phyloP scores from a whole-genome alignment of 2,888 invertebrate genomes.

The Drosophila fulvimacula region DNA sequence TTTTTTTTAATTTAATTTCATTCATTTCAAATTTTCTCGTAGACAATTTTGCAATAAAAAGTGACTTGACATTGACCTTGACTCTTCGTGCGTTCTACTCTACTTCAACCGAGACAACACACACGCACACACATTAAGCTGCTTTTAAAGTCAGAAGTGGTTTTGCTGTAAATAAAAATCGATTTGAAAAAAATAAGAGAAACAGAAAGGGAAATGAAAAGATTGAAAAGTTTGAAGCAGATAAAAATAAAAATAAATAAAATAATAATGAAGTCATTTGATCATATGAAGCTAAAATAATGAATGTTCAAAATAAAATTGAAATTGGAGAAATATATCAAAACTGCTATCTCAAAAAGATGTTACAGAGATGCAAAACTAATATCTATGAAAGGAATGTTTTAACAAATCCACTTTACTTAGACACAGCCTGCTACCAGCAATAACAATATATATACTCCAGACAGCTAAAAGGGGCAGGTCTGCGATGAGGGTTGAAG shows the following conservation, averaged over 20 bases:
- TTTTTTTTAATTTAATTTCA: too few relatives aligned
- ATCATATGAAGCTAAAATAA: neutral
- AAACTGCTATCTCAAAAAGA: neutral
- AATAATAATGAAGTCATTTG: neutral
- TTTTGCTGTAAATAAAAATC: slow-evolving; percentile 49
- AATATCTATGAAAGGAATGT: neutral
- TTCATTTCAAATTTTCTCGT: slow-evolving; percentile 35
- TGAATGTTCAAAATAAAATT: too few relatives aligned
- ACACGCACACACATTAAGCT: slow-evolving; percentile 28
- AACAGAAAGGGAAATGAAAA: too few relatives aligned
- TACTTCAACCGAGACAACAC: slow-evolving; percentile 44
- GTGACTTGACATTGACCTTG: slow-evolving; percentile 61
- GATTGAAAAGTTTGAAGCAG: too few relatives aligned
- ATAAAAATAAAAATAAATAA: neutral
- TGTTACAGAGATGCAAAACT: neutral
- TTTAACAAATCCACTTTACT: neutral
- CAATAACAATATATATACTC: neutral
- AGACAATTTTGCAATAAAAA: slow-evolving; percentile 17
- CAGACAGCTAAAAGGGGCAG: too few relatives aligned
- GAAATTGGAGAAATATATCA: neutral
- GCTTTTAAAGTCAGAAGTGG: slow-evolving; percentile 60
- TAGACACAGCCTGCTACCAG: neutral
- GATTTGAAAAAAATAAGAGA: slow-evolving; percentile 4
- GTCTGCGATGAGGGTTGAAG: too few relatives aligned
- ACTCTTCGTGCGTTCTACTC: slow-evolving; percentile 56